Evolutionary conservation across 2,797 vertebrate species (phyloP).

Genomic region (Crocidura indochinensis): DNA sequence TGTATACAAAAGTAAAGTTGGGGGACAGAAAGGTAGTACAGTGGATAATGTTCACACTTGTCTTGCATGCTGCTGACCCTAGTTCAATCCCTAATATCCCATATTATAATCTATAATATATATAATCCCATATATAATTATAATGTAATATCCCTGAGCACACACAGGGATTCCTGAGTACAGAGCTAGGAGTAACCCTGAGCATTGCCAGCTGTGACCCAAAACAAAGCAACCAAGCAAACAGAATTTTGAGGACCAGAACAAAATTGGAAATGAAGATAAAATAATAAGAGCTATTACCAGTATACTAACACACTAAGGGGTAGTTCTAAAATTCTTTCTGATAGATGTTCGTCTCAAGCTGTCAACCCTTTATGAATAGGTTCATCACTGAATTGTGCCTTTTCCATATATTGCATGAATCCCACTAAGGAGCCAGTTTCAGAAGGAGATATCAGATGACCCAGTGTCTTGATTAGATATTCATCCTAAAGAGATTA

Average conservation of each 20-base stretch:
- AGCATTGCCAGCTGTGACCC: too few relatives aligned
- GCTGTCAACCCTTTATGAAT: conserved; percentile 47
- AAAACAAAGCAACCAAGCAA: background rate
- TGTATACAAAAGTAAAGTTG: background rate
- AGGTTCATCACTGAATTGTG: conserved; percentile 4
- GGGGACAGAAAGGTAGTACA: too few relatives aligned
- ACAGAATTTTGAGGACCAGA: conserved; percentile 50
- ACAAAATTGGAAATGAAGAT: conserved; percentile 62
- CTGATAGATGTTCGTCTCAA: conserved; percentile 35
- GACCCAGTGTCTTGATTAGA: conserved; percentile 13
- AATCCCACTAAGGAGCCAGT: background rate
- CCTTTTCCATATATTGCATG: conserved; percentile 22
- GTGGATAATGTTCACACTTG: too few relatives aligned
- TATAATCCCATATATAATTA: too few relatives aligned
- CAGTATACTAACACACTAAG: background rate
- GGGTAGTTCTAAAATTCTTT: conserved; percentile 9
- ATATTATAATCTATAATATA: too few relatives aligned
- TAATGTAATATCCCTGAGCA: too few relatives aligned
- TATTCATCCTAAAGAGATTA: conserved; percentile 16
- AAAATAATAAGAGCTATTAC: conserved; percentile 23
- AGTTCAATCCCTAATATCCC: too few relatives aligned
- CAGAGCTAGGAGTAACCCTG: too few relatives aligned
- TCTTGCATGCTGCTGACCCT: too few relatives aligned
- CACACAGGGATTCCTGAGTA: too few relatives aligned
- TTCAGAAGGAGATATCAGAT: conserved; percentile 10